These are phyloP conservation scores for Venustaconcha ellipsiformis DNA, from an alignment of 1,140 invertebrate genomes.

Conservation along the genomic window DNA sequence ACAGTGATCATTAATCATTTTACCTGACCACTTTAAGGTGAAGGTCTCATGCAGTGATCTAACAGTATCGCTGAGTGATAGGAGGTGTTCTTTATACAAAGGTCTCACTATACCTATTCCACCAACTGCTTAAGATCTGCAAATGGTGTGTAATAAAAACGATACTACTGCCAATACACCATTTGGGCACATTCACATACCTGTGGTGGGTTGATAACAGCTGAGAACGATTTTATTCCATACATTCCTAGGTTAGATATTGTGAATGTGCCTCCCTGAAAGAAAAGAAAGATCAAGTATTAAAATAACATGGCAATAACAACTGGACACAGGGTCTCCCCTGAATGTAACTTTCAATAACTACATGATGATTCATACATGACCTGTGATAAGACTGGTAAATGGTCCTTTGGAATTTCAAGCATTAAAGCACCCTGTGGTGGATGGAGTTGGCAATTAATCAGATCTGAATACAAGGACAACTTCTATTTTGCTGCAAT, in stretches of 20 bases:
- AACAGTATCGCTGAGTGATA: no score
- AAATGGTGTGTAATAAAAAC: no score
- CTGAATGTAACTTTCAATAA: not conserved
- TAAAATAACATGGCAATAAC: conserved; percentile 1
- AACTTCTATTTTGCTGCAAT: not conserved
- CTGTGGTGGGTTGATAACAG: conserved; percentile 81
- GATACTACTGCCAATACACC: no score
- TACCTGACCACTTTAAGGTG: no score
- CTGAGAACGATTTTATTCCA: conserved; percentile 80
- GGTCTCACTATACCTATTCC: no score
- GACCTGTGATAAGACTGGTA: not conserved
- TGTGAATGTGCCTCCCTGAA: conserved; percentile 80
- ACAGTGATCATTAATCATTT: no score
- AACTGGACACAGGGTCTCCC: not conserved
- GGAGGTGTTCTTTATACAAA: no score
- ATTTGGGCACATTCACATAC: conserved; percentile 39
- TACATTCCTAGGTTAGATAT: conserved; percentile 99
- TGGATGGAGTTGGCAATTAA: not conserved
- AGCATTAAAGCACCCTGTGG: not conserved
- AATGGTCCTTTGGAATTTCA: not conserved
- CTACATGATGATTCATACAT: not conserved
- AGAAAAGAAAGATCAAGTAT: conserved; percentile 14
- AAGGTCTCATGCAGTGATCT: no score
- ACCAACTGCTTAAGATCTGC: no score
- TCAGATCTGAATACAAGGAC: not conserved